Conservation (phyloP, 2,888 invertebrate genomes). For the Seira sanloemensis region DNA sequence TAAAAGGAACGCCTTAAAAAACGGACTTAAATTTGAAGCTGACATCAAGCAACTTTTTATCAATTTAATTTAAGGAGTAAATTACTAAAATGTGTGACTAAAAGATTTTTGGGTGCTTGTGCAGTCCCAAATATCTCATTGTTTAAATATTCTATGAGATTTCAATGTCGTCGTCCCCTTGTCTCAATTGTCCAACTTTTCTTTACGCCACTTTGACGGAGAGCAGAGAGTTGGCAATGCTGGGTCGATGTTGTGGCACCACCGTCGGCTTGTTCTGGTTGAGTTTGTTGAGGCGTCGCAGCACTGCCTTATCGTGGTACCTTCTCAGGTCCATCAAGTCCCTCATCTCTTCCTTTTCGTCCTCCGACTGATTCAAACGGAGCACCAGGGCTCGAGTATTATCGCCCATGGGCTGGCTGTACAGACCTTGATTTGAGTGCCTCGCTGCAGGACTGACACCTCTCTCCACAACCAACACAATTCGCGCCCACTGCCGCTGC, state of each 20-base stretch:
- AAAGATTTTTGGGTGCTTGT: no score
- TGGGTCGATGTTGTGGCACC: conserved; percentile 35
- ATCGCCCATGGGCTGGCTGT: conserved; percentile 96
- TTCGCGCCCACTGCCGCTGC: conserved; percentile 98
- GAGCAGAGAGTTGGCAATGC: conserved; percentile 58
- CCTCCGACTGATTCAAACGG: conserved; percentile 91
- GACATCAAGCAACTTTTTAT: no score
- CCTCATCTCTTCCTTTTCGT: conserved; percentile 95
- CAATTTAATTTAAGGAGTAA: no score
- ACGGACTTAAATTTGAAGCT: no score
- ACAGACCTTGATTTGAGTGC: conserved; percentile 88
- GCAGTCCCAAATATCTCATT: no score
- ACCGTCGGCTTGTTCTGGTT: conserved; percentile 27
- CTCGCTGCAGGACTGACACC: conserved; percentile 95
- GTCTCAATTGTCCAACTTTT: no score
- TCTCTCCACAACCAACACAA: conserved; percentile 96
- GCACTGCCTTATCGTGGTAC: conserved; percentile 87
- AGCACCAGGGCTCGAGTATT: conserved; percentile 90
- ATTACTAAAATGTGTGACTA: no score
- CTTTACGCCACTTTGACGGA: conserved; percentile 32
- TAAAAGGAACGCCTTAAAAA: no score
- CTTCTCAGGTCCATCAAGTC: conserved; percentile 94
- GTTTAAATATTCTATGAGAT: no score
- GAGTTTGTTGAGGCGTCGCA: conserved; percentile 79
- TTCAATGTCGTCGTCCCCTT: no score